Percentiles rank a stretch among this genome's conserved stretches.
Conservation (phyloP, 2,113 vertebrate genomes). For the Gallinago jamesoni region DNA sequence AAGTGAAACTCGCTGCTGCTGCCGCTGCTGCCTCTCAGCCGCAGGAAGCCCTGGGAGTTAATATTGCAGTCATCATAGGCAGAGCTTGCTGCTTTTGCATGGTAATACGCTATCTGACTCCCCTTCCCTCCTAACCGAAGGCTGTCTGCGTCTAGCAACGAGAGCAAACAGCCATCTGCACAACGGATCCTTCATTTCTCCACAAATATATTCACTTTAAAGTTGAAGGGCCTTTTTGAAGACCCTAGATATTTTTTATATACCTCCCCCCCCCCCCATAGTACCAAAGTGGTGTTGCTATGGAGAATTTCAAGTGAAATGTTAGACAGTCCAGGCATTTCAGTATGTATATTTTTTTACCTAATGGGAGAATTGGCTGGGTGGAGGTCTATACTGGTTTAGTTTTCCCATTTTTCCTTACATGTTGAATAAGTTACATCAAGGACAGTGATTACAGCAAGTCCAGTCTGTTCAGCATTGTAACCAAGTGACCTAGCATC, state of each 20-base stretch:
- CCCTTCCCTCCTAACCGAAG: neutral
- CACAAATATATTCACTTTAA: neutral
- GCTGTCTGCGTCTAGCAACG: neutral
- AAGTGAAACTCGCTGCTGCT: conserved; percentile 43
- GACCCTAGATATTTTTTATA: neutral
- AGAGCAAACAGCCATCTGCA: conserved; percentile 30
- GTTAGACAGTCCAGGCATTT: neutral
- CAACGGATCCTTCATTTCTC: neutral
- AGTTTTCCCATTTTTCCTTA: neutral
- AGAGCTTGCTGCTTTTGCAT: conserved; percentile 33
- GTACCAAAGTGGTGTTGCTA: conserved; percentile 13
- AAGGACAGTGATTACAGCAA: neutral
- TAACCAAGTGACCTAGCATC: neutral
- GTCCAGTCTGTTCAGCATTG: neutral
- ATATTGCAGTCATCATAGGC: conserved; percentile 70
- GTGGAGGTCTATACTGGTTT: neutral
- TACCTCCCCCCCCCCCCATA: neutral
- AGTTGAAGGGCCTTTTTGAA: conserved; percentile 27
- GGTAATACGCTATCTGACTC: conserved; percentile 13
- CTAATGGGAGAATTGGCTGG: neutral
- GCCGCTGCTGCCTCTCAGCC: conserved; percentile 67
- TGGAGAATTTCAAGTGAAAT: conserved; percentile 8
- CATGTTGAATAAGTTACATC: neutral
- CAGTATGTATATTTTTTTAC: neutral
- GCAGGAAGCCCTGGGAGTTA: conserved; percentile 85